A percentile compares a stretch with the other conserved stretches of the same genome.
These are phyloP conservation scores for Dicranocentrus wangi DNA, from an alignment of 2,888 invertebrate genomes.

Conservation along the genomic window DNA sequence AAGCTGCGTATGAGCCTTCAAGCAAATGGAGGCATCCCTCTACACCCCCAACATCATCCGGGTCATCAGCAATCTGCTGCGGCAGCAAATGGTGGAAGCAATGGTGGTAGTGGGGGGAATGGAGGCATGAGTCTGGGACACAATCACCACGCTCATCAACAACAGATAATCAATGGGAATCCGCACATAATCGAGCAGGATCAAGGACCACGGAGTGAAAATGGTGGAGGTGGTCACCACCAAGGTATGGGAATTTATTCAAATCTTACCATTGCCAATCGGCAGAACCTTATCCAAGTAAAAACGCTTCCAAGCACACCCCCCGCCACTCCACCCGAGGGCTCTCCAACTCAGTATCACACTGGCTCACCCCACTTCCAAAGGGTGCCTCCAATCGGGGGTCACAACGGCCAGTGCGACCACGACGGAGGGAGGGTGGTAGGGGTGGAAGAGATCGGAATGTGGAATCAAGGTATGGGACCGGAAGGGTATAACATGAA, in stretches of 20 bases:
- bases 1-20: slow-evolving; percentile 41
- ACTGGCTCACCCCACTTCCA: slow-evolving; percentile 76
- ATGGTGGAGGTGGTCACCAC: slow-evolving; percentile 33
- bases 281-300: slow-evolving; percentile 58
- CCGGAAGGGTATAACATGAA: slow-evolving; percentile 46
- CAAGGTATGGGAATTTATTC: slow-evolving; percentile 59
- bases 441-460: slow-evolving; percentile 68
- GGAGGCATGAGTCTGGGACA: slow-evolving; percentile 16
- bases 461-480: slow-evolving; percentile 59
- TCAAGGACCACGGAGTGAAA: slow-evolving; percentile 32
- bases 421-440: slow-evolving; percentile 60
- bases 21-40: slow-evolving; percentile 53
- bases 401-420: slow-evolving; percentile 53
- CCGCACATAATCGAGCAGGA: slow-evolving; percentile 45
- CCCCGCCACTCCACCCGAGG: slow-evolving; percentile 87
- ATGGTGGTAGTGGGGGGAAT: slow-evolving; percentile 45
- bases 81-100: slow-evolving; percentile 1
- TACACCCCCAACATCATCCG: slow-evolving; percentile 52
- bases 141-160: slow-evolving; percentile 42
- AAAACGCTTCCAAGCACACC: slow-evolving; percentile 83
- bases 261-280: slow-evolving; percentile 44
- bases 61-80: slow-evolving; percentile 42
- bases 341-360: slow-evolving; percentile 74
- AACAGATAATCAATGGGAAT: slow-evolving; percentile 49
- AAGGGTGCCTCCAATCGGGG: slow-evolving; percentile 42